phyloP scores from a whole-genome alignment of 2,113 vertebrate species.

The Tympanuchus pallidicinctus region DNA sequence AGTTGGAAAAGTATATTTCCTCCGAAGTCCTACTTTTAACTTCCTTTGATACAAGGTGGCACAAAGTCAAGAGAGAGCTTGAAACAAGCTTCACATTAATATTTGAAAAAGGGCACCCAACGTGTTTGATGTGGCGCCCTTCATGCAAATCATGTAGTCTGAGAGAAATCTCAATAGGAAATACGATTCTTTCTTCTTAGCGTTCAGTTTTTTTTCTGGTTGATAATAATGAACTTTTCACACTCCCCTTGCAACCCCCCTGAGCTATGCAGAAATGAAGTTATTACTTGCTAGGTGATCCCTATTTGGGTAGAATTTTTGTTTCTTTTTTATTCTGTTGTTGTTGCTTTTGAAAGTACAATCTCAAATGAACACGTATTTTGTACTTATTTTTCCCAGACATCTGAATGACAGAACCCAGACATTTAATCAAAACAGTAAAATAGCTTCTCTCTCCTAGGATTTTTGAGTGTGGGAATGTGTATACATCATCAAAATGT shows the following conservation, averaged over 20 bases:
- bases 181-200: conserved; percentile 87
- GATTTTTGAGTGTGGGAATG: conserved; percentile 1
- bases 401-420: neutral
- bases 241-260: conserved; percentile 87
- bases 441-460: conserved; percentile 13
- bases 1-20: conserved; percentile 78
- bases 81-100: conserved; percentile 93
- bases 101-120: conserved; percentile 93
- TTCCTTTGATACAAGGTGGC: conserved; percentile 90
- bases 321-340: conserved; percentile 45
- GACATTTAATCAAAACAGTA: conserved; percentile 10
- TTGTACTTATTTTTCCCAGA: conserved; percentile 45
- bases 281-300: conserved; percentile 80
- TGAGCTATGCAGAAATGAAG: conserved; percentile 82
- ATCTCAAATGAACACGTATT: conserved; percentile 59
- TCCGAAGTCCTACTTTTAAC: conserved; percentile 83
- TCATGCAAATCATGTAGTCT: conserved; percentile 92
- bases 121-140: conserved; percentile 93
- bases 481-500: conserved; percentile 10
- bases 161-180: conserved; percentile 88
- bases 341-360: conserved; percentile 50
- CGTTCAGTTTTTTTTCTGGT: conserved; percentile 77
- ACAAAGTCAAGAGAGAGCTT: conserved; percentile 88
- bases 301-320: conserved; percentile 72
- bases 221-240: conserved; percentile 94